Base-by-base conservation (phyloP, 2,113 vertebrate species). In the Phalacrocorax brasilianus region DNA sequence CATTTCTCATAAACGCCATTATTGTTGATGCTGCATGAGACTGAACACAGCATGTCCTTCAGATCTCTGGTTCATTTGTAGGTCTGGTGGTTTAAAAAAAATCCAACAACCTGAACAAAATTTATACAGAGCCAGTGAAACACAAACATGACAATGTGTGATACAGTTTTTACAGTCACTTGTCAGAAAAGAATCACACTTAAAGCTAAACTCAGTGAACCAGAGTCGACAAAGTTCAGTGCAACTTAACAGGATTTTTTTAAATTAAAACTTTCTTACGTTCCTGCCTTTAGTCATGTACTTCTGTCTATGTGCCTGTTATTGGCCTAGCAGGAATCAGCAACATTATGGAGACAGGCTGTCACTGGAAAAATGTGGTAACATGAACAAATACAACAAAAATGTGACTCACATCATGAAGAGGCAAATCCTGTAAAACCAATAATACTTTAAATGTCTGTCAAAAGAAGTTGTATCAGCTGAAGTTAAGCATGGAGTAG, bases 281-380 rank as follows among this genome's bases (percentile, higher is more conserved):
- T 87, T 84, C n/a, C 45, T 83, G 14, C 12, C 14, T 94, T 89
- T 73, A 40, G 15, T 40, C 45, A n/a, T 15, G 9, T 23, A 42
- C 12, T 5, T 73, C 45, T 11, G 42, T 22, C 47, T 61, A 12
- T 27, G 27, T 0, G 0, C 12, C 24, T 2, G 0, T 33, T 68
- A 49, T 12, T 78, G 44, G 15, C 5, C 3, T 66, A 47, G 70
- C 3, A 75, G 30, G 35, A 59, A 61, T 17, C 5, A 11, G 40
- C 44, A 91, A 76, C 91, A 66, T 17, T 76, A 14, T 20, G n/a
- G 50, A 73, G 70, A 56, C 16, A 68, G 16, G 40, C 4, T 50
- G 20, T 16, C 44, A 49, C 14, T n/a, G 15, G 14, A 62, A 86
- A 91, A 71, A 45, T 30, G 24, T 65, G 68, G 14, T 27, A 49